Evolutionary conservation across 1,140 invertebrate genomes (phyloP), one percentile per base, ranked within the genome.

Genomic region (Drosophila seguyi): DNA sequence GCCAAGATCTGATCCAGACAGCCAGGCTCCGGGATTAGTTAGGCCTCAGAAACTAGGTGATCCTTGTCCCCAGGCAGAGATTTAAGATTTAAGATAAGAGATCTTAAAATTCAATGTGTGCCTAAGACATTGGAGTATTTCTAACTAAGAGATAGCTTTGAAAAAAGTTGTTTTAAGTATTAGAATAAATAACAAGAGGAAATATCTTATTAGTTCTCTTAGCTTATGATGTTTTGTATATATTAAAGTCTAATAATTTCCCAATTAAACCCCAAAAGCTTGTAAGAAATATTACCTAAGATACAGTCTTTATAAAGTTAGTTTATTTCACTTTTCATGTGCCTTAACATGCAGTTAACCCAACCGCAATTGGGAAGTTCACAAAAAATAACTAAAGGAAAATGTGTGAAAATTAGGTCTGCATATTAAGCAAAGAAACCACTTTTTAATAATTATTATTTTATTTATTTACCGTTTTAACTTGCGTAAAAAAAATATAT

Each of bases 21-120:
- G 36, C 25, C 16, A 31, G 48, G 48, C 56, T 25, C 14, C 20
- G 61, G 61, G 56, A 66, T 66, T 45, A 45, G 57, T 66, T 45
- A 45, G 57, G 16, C 58, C 14, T 31, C 4, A 1, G 22, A 7
- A 66, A 44, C 57, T 66, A 61, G 62, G 62, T 62, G 62, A 62
- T 65, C 62, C 62, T 34, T 14, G 16, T 61, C 62, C 56, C 56
- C 11, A 20, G 62, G 62, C 62, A n/a, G 1, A 0, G 5, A 44
- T 45, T n/a, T 6, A 3, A 22, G 38, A 60, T 65, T 13, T 4
- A 2, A 10, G 18, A 16, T 22, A 6, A 16, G 4, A 14, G 18
- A 63, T 60, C 29, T 13, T 0, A 8, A 10, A 7, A 25, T 38
- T 61, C 20, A 4, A 31, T 31, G 36, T 31, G 25, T 31, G 18